Percentiles rank a stretch among this genome's conserved stretches.
Conservation (phyloP, 2,888 invertebrate genomes). For the Nymphalis c-album region DNA sequence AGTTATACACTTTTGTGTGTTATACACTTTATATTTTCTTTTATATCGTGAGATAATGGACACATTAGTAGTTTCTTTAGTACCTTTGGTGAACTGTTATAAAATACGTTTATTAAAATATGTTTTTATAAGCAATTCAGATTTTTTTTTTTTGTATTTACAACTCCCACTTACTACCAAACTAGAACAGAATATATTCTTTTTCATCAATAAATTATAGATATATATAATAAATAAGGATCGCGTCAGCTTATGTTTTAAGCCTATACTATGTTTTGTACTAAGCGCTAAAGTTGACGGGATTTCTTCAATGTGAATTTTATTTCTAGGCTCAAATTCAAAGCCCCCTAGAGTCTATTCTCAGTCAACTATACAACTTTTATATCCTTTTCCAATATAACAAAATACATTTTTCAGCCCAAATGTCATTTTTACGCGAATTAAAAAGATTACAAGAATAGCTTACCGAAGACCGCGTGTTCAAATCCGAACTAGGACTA, state of each 20-base stretch:
- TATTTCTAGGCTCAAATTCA: constrained; percentile 30
- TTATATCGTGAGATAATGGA: background rate
- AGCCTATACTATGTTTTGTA: constrained; percentile 22
- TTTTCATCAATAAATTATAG: too few relatives aligned
- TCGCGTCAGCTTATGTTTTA: background rate
- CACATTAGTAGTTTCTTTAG: too few relatives aligned
- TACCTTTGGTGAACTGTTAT: too few relatives aligned
- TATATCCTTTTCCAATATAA: background rate
- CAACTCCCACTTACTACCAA: too few relatives aligned
- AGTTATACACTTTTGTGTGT: background rate
- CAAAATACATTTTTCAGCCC: background rate
- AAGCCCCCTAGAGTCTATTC: constrained; percentile 23
- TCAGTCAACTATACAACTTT: background rate
- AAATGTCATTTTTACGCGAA: too few relatives aligned
- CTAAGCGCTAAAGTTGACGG: constrained; percentile 36
- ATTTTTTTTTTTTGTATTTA: too few relatives aligned
- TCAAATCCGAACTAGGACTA: too few relatives aligned
- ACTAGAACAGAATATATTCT: too few relatives aligned
- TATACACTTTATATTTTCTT: background rate
- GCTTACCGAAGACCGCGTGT: too few relatives aligned
- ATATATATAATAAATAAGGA: background rate
- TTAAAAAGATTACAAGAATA: too few relatives aligned
- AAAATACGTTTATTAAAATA: too few relatives aligned
- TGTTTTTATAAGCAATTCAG: too few relatives aligned
- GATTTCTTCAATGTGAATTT: constrained; percentile 34